These are phyloP conservation scores for Cyclargus thomasi DNA, from an alignment of 1,140 invertebrate genomes.

Conservation along the genomic window DNA sequence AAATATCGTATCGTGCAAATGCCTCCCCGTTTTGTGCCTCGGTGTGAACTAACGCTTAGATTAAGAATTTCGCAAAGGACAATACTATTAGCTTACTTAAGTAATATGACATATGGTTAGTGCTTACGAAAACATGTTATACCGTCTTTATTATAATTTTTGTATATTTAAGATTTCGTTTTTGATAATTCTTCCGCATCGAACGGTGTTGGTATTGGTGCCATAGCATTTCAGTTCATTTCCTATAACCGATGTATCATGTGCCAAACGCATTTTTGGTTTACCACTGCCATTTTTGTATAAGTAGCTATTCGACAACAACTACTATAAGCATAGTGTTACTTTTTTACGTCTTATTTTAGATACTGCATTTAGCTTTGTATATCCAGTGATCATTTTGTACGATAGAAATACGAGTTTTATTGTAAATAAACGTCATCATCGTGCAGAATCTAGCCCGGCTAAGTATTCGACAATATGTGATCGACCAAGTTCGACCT, in stretches of 20 bases:
- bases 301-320: background rate
- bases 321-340: background rate
- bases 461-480: slow-evolving; percentile 2
- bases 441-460: background rate
- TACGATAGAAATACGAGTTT: background rate
- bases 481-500: background rate
- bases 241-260: background rate
- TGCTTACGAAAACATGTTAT: background rate
- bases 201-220: background rate
- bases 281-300: slow-evolving; percentile 11
- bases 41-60: background rate
- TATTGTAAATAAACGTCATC: slow-evolving; percentile 10
- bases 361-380: slow-evolving; percentile 8
- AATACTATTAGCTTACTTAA: slow-evolving; percentile 15
- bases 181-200: background rate
- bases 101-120: background rate
- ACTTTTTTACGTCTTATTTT: slow-evolving; percentile 3
- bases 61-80: background rate
- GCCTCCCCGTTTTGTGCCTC: no score
- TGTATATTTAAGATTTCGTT: background rate
- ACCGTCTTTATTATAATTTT: background rate
- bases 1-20: no score
- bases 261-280: slow-evolving; percentile 7
- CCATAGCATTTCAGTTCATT: background rate
- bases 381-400: slow-evolving; percentile 5